phyloP scores from a whole-genome alignment of 2,888 invertebrate species.

The Agrenia bidenticulata region DNA sequence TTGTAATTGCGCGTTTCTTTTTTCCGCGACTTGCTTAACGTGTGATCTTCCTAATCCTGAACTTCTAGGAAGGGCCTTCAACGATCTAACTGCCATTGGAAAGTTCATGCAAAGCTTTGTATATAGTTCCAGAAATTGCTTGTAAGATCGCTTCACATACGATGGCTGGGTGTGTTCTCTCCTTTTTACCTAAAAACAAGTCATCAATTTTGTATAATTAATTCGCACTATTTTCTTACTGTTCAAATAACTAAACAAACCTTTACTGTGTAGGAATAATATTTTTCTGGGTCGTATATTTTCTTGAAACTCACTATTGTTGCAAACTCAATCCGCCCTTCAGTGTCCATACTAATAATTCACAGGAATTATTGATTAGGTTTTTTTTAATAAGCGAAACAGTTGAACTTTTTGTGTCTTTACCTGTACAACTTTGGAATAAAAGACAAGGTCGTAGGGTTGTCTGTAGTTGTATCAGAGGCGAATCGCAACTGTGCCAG shows the following conservation, averaged over 20 bases:
- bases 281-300: conserved; percentile 94
- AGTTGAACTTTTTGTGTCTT: conserved; percentile 57
- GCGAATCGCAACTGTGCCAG: conserved; percentile 88
- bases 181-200: conserved; percentile 66
- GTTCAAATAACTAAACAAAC: conserved; percentile 23
- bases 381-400: no score
- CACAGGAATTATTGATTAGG: not conserved
- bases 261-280: conserved; percentile 81
- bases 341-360: conserved; percentile 72
- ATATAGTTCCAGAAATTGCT: conserved; percentile 95
- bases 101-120: conserved; percentile 89
- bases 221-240: not conserved
- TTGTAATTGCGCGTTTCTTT: conserved; percentile 84
- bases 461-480: conserved; percentile 72
- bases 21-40: conserved; percentile 90
- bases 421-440: conserved; percentile 91
- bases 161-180: conserved; percentile 82
- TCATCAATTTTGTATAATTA: not conserved
- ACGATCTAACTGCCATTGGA: conserved; percentile 67
- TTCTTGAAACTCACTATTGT: conserved; percentile 89
- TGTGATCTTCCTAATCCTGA: conserved; percentile 75
- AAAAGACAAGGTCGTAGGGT: conserved; percentile 78
- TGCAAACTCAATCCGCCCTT: conserved; percentile 82
- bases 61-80: conserved; percentile 52
- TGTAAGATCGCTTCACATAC: conserved; percentile 89